phyloP scores from a whole-genome alignment of 2,888 invertebrate species.

The Napeogenes sylphis region DNA sequence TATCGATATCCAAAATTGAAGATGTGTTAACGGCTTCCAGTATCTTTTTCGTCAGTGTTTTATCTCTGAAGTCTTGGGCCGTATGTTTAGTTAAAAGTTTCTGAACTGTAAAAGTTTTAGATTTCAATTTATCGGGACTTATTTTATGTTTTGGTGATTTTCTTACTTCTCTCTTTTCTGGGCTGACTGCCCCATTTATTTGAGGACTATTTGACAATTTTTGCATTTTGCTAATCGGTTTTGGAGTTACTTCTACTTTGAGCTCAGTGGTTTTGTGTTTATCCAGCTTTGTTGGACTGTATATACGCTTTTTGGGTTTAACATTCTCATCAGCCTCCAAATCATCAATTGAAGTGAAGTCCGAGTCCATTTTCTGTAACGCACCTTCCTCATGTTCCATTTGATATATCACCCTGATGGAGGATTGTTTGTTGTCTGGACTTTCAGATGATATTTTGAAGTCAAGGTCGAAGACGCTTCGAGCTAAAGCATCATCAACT shows the following conservation, averaged over 20 bases:
- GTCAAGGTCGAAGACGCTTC: conserved; percentile 32
- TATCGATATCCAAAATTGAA: conserved; percentile 19
- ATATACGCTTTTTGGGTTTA: conserved; percentile 49
- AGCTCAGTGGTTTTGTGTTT: conserved; percentile 21
- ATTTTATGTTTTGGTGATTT: conserved; percentile 29
- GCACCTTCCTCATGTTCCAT: conserved; percentile 29
- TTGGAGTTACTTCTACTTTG: conserved; percentile 51
- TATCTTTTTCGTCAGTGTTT: background rate
- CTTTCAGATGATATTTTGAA: conserved; percentile 16
- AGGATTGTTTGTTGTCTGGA: conserved; percentile 24
- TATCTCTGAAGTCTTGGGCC: background rate
- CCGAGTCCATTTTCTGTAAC: conserved; percentile 35
- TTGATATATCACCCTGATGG: conserved; percentile 42
- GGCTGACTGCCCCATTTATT: conserved; percentile 1
- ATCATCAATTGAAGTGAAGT: conserved; percentile 35
- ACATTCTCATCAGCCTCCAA: conserved; percentile 13
- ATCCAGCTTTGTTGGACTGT: conserved; percentile 41
- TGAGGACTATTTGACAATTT: conserved; percentile 46
- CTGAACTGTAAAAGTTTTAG: conserved; percentile 41
- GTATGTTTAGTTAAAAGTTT: conserved; percentile 42
- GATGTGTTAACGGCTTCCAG: conserved; percentile 17
- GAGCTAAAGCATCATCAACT: conserved; percentile 49
- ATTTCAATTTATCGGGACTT: conserved; percentile 13
- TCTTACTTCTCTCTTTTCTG: conserved; percentile 4
- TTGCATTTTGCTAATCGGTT: conserved; percentile 52